Evolutionary conservation across 2,797 vertebrate genomes (phyloP).

Genomic region (Alcedo atthis): DNA sequence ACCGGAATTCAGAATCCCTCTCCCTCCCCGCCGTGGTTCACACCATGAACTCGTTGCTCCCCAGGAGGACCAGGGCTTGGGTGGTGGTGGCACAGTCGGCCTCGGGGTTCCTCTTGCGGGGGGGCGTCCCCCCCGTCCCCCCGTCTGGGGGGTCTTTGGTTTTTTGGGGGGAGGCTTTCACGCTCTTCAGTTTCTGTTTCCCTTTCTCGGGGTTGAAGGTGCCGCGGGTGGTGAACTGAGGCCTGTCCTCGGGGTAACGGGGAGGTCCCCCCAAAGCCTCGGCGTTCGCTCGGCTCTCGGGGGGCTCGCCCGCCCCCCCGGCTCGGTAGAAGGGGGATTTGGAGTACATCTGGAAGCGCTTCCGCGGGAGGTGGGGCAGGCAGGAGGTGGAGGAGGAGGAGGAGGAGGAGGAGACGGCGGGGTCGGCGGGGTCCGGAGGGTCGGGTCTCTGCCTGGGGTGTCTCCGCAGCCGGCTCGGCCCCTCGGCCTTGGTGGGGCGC

Average conservation of each 20-base stretch:
- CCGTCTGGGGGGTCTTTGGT: slow-evolving; percentile 84
- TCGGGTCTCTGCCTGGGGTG: slow-evolving; percentile 81
- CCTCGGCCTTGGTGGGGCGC: slow-evolving; percentile 80
- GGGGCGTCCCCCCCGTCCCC: slow-evolving; percentile 58
- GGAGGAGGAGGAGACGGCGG: slow-evolving; percentile 75
- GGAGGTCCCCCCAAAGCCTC: slow-evolving; percentile 68
- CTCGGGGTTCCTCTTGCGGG: slow-evolving; percentile 77
- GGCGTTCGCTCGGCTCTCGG: slow-evolving; percentile 17
- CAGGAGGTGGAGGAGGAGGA: slow-evolving; percentile 86
- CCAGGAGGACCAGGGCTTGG: slow-evolving; percentile 87
- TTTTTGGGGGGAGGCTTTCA: slow-evolving; percentile 85
- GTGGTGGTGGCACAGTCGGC: slow-evolving; percentile 72
- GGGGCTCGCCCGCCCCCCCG: slow-evolving; percentile 39
- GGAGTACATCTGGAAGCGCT: slow-evolving; percentile 89
- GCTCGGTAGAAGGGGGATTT: slow-evolving; percentile 90
- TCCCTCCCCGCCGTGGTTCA: slow-evolving; percentile 69
- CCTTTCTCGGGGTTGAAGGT: slow-evolving; percentile 95
- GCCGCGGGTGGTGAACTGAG: slow-evolving; percentile 91
- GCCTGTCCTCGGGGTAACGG: slow-evolving; percentile 80
- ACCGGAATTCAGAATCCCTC: not conserved
- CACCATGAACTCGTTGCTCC: slow-evolving; percentile 98
- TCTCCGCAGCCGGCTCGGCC: slow-evolving; percentile 75
- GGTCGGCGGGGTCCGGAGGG: slow-evolving; percentile 80
- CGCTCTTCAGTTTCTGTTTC: slow-evolving; percentile 92
- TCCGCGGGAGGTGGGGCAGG: slow-evolving; percentile 82